These are phyloP conservation scores for Anagrus nilaparvatae DNA, from an alignment of 1,140 invertebrate species.

Conservation along the genomic window DNA sequence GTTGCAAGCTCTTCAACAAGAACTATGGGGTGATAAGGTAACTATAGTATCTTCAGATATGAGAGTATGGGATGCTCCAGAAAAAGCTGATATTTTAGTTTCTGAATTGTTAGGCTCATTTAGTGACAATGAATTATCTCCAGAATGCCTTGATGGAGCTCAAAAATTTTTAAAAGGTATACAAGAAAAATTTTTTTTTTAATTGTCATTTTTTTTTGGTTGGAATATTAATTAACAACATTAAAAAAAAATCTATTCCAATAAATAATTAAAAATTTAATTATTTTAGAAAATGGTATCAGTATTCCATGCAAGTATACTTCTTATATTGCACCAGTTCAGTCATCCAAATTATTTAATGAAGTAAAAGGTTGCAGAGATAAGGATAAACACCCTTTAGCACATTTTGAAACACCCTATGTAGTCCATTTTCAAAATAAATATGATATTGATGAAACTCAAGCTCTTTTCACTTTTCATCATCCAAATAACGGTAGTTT, in stretches of 20 bases:
- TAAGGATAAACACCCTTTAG: constrained; percentile 47
- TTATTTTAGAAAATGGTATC: constrained; percentile 65
- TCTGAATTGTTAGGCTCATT: constrained; percentile 96
- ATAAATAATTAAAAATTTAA: constrained; percentile 8
- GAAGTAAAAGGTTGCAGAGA: constrained; percentile 54
- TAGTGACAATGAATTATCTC: constrained; percentile 97
- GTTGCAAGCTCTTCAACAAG: constrained; percentile 65
- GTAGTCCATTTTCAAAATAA: constrained; percentile 89
- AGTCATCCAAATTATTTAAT: constrained; percentile 65
- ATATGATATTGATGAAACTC: constrained; percentile 67
- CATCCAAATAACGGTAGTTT: constrained; percentile 70
- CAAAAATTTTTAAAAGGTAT: constrained; percentile 75
- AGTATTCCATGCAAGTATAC: constrained; percentile 87
- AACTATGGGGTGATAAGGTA: constrained; percentile 70
- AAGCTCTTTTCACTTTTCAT: constrained; percentile 76
- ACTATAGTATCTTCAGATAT: constrained; percentile 82
- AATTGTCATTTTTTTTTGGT: constrained; percentile 4
- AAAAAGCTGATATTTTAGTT: constrained; percentile 89
- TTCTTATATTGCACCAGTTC: constrained; percentile 82
- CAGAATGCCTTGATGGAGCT: constrained; percentile 95
- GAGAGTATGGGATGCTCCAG: constrained; percentile 70
- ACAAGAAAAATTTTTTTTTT: constrained; percentile 6
- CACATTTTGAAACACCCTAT: constrained; percentile 79
- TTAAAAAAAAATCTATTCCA: not conserved
- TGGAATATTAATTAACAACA: not conserved